These are phyloP conservation scores for Caenorhabditis drosophilae DNA, from an alignment of 2,888 invertebrate species.

Conservation along the genomic window DNA sequence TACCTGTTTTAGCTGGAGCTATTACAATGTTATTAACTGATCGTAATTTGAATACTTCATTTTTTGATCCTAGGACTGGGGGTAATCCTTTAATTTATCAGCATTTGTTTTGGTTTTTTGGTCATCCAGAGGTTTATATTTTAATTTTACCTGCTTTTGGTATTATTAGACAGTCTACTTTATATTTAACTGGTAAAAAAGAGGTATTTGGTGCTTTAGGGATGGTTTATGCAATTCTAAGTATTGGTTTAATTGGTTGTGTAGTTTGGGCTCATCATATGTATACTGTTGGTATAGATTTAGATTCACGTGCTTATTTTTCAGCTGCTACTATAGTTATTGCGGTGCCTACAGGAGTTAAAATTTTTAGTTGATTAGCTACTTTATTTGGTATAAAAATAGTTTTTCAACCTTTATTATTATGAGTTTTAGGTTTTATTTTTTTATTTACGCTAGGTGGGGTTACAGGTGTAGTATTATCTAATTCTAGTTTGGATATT, in stretches of 20 bases:
- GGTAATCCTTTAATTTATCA: slow-evolving; percentile 83
- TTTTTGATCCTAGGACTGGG: slow-evolving; percentile 82
- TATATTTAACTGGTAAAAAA: slow-evolving; percentile 76
- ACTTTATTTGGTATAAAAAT: slow-evolving; percentile 77
- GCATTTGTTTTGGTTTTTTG: slow-evolving; percentile 87
- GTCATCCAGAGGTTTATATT: slow-evolving; percentile 86
- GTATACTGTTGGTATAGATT: slow-evolving; percentile 84
- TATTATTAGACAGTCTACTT: slow-evolving; percentile 81
- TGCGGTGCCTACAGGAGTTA: slow-evolving; percentile 84
- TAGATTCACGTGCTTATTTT: slow-evolving; percentile 84
- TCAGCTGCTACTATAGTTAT: slow-evolving; percentile 85
- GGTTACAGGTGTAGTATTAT: slow-evolving; percentile 73
- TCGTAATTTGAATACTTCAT: slow-evolving; percentile 82
- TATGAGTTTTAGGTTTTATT: slow-evolving; percentile 80
- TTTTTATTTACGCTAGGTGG: slow-evolving; percentile 82
- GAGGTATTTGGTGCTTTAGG: slow-evolving; percentile 61
- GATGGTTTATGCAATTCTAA: slow-evolving; percentile 81
- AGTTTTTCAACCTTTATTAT: slow-evolving; percentile 74
- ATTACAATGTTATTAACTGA: slow-evolving; percentile 82
- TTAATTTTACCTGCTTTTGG: slow-evolving; percentile 84
- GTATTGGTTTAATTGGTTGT: slow-evolving; percentile 83
- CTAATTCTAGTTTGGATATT: slow-evolving; percentile 82
- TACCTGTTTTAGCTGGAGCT: slow-evolving; percentile 81
- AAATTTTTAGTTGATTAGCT: slow-evolving; percentile 82
- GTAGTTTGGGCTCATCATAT: slow-evolving; percentile 86